Evolutionary conservation across 2,113 vertebrate genomes (phyloP), one percentile per base, ranked within the genome.

Genomic region (Vidua macroura): DNA sequence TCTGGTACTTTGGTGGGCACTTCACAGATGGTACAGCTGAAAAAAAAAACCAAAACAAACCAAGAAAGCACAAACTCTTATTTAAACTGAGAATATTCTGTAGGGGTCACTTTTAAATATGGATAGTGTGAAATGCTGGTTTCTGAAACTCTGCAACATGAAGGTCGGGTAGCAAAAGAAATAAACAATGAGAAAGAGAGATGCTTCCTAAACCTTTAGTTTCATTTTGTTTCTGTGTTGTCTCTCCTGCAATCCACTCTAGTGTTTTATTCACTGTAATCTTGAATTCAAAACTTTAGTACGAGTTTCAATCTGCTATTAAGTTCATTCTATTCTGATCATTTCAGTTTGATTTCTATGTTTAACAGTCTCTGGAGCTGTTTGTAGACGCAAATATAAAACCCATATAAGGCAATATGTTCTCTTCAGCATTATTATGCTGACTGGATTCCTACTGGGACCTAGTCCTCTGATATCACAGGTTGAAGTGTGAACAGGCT

Each of bases 301-400:
- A 56, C 0, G 0, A 75, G 84, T 86, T 92, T 83, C 35, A 76
- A 7, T 63, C 46, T 73, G 28, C 41, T 87, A 11, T 87, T 87
- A 46, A 91, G 6, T 60, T 95, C 19, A 58, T 48, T 46, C 22
- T 83, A 39, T 84, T 79, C 41, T 73, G 63, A 62, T 59, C 2
- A 23, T 83, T 90, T 91, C 85, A 63, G 31, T 60, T 93, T 86
- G n/a, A 66, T 84, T 93, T 82, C 70, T 80, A 22, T 93, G 16
- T 90, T 84, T 80, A 80, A 77, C 51, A 74, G 25, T 74, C 68
- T 92, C 79, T 73, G 35, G 48, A 85, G 56, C 43, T 88, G 44
- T 62, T 77, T 70, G 49, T 75, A 76, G 80, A 84, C 84, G 64
- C 49, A 75, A 93, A 53, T 83, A 59, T n/a, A 83, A 94, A 93